Evolutionary conservation across 2,797 vertebrate genomes (phyloP), one percentile per base, ranked within the genome.

Genomic region (Corythornis leucogaster): DNA sequence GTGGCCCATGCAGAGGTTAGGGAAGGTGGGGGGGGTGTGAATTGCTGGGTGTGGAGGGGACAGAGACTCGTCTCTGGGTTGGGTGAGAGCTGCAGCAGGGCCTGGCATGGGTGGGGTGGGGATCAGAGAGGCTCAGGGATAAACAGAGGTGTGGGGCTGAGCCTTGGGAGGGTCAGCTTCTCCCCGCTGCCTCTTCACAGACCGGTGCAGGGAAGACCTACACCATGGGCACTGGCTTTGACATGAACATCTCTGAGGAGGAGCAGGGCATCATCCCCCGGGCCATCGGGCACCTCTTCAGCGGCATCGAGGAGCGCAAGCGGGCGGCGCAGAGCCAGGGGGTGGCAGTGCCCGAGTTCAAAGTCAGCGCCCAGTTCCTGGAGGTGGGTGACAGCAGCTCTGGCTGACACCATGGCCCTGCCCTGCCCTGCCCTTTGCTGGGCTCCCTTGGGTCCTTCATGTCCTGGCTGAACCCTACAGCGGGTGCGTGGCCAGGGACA

Each of bases 351-450:
- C 99, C 99, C 0, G 99, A 99, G 92, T 99, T 99, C 95, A 99
- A 99, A 99, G 99, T 99, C 98, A 99, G 98, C 80, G 99, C 99
- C 42, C 99, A 99, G 96, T 99, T 99, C 96, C 97, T 99, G 58
- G 99, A 99, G 99, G 99, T 99, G 94, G 31, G 97, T 93, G 53
- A 2, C 20, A 28, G 15, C 5, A 30, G 16, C 1, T 13, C 58
- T 28, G 69, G 25, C 67, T n/a, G 25, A 4, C 48, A 5, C 11
- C 3, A 1, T 7, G 25, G n/a, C 35, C 18, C 33, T 87, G 18
- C 26, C 31, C 31, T 66, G 35, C 35, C 35, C 31, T 66, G 35
- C 35, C 35, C 35, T 38, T 15, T 46, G 33, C 31, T 40, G 28
- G 9, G 16, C 10, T 15, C 11, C 33, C 42, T 30, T 0, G 10